These are phyloP conservation scores for Corythoichthys haematopterus DNA, from an alignment of 2,113 vertebrate genomes.

Conservation along the genomic window DNA sequence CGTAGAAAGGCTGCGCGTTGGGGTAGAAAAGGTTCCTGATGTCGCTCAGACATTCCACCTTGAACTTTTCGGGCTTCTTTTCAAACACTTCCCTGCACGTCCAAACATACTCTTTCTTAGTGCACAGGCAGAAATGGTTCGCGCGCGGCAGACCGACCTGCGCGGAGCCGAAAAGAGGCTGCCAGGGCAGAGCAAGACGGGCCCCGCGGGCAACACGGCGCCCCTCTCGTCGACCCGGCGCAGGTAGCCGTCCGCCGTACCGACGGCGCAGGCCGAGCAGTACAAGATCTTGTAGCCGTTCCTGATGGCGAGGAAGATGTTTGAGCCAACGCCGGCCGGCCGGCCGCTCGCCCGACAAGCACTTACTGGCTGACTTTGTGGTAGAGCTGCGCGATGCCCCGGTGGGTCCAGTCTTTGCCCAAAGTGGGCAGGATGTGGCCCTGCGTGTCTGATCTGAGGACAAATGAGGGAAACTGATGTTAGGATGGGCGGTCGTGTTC, in stretches of 20 bases:
- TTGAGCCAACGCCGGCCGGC: neutral
- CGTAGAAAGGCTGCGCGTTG: constrained; percentile 90
- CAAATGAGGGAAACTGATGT: too few relatives aligned
- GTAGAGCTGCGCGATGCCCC: constrained; percentile 92
- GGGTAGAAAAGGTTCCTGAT: constrained; percentile 93
- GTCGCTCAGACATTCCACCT: constrained; percentile 94
- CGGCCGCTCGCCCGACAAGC: too few relatives aligned
- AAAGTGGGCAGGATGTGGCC: constrained; percentile 95
- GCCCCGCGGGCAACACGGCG: constrained; percentile 90
- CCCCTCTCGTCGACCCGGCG: constrained; percentile 97
- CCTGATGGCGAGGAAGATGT: constrained; percentile 50
- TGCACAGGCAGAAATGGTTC: too few relatives aligned
- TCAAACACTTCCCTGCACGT: constrained; percentile 89
- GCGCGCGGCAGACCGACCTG: constrained; percentile 62
- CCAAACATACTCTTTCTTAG: too few relatives aligned
- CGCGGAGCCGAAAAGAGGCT: constrained; percentile 94
- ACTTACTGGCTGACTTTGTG: constrained; percentile 99
- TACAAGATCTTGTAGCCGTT: constrained; percentile 97
- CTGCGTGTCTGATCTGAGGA: constrained; percentile 86
- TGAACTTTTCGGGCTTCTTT: constrained; percentile 98
- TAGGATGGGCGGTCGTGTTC: too few relatives aligned
- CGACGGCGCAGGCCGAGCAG: constrained; percentile 93
- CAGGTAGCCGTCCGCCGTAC: constrained; percentile 94
- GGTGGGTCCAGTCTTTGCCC: constrained; percentile 98
- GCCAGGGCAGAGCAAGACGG: constrained; percentile 90